Evolutionary conservation across 2,888 invertebrate genomes (phyloP).

Genomic region (Lasiommata megera): DNA sequence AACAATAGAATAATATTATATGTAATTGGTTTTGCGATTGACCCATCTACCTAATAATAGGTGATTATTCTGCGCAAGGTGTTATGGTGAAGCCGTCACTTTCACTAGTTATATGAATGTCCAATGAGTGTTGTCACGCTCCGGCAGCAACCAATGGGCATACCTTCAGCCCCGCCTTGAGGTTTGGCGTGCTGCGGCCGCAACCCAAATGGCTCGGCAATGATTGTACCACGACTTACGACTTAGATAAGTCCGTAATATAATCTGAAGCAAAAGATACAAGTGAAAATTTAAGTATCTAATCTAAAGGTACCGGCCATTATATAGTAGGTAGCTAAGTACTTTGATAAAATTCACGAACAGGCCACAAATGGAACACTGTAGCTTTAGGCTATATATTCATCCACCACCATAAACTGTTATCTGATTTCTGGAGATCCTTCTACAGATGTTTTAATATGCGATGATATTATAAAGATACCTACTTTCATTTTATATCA

Average conservation of each 20-base stretch:
- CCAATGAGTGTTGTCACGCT: conserved; percentile 77
- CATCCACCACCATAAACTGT: too few species aligned
- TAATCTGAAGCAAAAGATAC: too few species aligned
- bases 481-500: too few species aligned
- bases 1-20: conserved; percentile 29
- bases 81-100: conserved; percentile 66
- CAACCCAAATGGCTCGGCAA: conserved; percentile 54
- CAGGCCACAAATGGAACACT: too few species aligned
- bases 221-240: not conserved
- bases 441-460: too few species aligned
- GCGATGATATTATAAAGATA: too few species aligned
- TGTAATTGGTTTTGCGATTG: conserved; percentile 36
- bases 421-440: too few species aligned
- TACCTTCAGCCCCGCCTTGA: conserved; percentile 69
- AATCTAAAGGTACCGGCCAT: not conserved
- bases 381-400: too few species aligned
- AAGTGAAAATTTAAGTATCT: too few species aligned
- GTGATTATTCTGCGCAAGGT: conserved; percentile 62
- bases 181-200: conserved; percentile 64
- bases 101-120: conserved; percentile 69
- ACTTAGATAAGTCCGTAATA: too few species aligned
- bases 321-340: too few species aligned
- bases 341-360: too few species aligned
- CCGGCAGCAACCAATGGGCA: conserved; percentile 72
- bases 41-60: conserved; percentile 49